Evolutionary conservation across 2,113 vertebrate genomes (phyloP), one percentile per base, ranked within the genome.

Genomic region (Arvicanthis niloticus): DNA sequence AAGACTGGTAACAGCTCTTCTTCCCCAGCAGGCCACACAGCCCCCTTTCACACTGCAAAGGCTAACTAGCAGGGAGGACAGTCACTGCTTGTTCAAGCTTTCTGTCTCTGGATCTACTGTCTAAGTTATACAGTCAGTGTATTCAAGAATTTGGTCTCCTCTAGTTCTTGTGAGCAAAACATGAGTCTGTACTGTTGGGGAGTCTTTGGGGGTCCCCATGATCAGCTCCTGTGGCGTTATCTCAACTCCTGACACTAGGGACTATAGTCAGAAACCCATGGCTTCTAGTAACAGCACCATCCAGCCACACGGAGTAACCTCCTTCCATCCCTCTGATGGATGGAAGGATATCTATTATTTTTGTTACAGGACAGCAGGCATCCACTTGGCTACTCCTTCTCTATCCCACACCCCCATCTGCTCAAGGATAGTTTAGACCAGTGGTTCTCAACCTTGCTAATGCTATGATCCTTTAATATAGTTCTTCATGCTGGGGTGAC

Each of bases 381-480:
- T 87, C 84, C 42, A 37, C 2, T 6, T 0, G 10, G 62, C 42
- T 87, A 13, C 84, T 48, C 42, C 62, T 68, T 9, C 17, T 2
- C 62, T 67, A 21, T 12, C 84, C 29, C 31, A 34, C 19, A 2
- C 17, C 45, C 42, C 22, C 60, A 67, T 48, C 42, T 87, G 10
- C 99, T 97, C 99, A 99, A 99, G 97, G 99, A 99, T 0, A 99
- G 99, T 42, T 98, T 99, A 1, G 99, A 99, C 5, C 97, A 73
- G 72, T 22, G 72, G 70, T 40, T 73, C 21, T 73, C 72, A 73
- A 40, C 21, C 72, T 73, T 40, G 9, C 21, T 73, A 73, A 73
- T 40, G n/a, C 9, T 42, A 10, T 24, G n/a, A 42, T n/a, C n/a
- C 72, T 73, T 40, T 73, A 8, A 73, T 40, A 73, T 19, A 42